Conservation (phyloP, 2,797 vertebrate genomes). For the Chelmon rostratus region DNA sequence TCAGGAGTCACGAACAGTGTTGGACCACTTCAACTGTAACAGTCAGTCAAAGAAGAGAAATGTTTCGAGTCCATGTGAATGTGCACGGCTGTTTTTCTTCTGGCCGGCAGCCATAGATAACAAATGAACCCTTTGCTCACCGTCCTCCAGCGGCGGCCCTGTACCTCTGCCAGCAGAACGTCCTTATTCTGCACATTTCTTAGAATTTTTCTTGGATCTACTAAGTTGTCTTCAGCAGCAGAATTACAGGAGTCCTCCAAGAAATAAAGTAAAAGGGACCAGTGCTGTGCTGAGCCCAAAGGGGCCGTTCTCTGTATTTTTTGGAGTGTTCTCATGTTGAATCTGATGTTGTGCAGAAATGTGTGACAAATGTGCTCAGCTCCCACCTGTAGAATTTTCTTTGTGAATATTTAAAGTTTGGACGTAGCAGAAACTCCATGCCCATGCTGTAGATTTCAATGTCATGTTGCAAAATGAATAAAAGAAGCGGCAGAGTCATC, state of each 20-base stretch:
- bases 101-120: slow-evolving; percentile 57
- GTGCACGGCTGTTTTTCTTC: slow-evolving; percentile 29
- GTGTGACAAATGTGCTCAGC: slow-evolving; percentile 35
- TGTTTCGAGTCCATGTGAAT: slow-evolving; percentile 39
- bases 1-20: neutral
- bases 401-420: slow-evolving; percentile 16
- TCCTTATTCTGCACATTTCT: slow-evolving; percentile 60
- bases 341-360: slow-evolving; percentile 46
- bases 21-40: neutral
- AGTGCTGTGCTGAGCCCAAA: slow-evolving; percentile 18
- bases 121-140: slow-evolving; percentile 58
- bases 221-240: slow-evolving; percentile 37
- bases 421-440: slow-evolving; percentile 8
- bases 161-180: slow-evolving; percentile 49
- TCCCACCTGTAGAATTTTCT: slow-evolving; percentile 24
- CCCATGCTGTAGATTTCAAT: slow-evolving; percentile 8
- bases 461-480: slow-evolving; percentile 26
- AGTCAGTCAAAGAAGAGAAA: slow-evolving; percentile 26
- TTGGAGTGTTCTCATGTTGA: slow-evolving; percentile 40
- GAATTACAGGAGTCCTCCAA: slow-evolving; percentile 50
- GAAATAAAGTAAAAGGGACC: slow-evolving; percentile 30
- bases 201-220: slow-evolving; percentile 36
- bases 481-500: slow-evolving; percentile 32
- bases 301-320: slow-evolving; percentile 42
- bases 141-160: slow-evolving; percentile 27